Base-by-base conservation (phyloP, 2,888 invertebrate genomes). In the Catonia carolina region DNA sequence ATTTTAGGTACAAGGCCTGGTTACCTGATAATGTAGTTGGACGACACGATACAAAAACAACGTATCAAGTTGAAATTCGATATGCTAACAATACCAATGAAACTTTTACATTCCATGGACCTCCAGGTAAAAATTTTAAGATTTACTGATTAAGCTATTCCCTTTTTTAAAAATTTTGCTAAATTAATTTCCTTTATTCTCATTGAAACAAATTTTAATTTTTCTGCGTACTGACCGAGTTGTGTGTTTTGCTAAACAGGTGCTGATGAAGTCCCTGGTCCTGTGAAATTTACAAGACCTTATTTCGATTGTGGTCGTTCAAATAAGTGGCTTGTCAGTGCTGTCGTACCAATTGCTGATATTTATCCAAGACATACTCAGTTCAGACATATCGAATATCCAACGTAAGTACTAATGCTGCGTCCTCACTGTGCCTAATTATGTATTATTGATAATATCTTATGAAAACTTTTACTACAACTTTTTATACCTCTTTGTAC, bases 221-320 rank as follows among this genome's bases (percentile, higher is more conserved):
- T n/a, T n/a, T n/a, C n/a, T n/a, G n/a, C n/a, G n/a, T n/a, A n/a
- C n/a, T n/a, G n/a, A n/a, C n/a, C n/a, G n/a, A n/a, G n/a, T n/a
- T n/a, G n/a, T n/a, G n/a, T n/a, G n/a, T 37, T 37, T 14, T 37
- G 14, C 12, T 10, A 45, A 45, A 45, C 60, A 77, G 78, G 89
- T 37, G 88, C 90, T 63, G 93, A 93, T 73, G 94, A 94, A 77
- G 79, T 79, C 67, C 90, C 89, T 1, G 93, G 96, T 1, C 97
- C 97, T 12, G 90, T 98, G 0, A 86, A 89, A 71, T 96, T 91
- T 85, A 94, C 93, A 0, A 78, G 86, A 57, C 97, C 97, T 0
- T 98, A 97, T 71, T 98, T 92, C 71, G 97, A 98, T 76, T 98
- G 97, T 71, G 92, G 90, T 4, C 78, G 95, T 61, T 87, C 95